Conservation (phyloP, 1,140 invertebrate species). For the Calephelis virginiensis region DNA sequence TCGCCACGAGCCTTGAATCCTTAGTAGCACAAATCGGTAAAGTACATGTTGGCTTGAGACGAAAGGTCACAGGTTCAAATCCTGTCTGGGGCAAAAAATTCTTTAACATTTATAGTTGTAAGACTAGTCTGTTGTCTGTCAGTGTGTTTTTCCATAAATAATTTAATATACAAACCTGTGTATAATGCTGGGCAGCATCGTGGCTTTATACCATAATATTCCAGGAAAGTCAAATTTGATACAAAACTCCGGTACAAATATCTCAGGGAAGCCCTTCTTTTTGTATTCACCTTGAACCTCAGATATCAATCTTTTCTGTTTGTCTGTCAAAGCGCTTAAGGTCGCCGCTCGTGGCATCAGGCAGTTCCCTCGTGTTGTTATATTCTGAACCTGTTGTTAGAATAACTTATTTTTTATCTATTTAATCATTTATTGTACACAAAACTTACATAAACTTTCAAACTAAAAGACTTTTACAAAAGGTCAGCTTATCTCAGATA, state of each 20-base stretch:
- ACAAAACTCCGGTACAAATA: conserved; percentile 94
- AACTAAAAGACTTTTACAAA: no score
- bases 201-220: conserved; percentile 93
- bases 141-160: no score
- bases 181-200: conserved; percentile 92
- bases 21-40: no score
- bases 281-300: conserved; percentile 50
- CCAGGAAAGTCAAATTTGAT: conserved; percentile 91
- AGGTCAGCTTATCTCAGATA: no score
- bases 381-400: conserved; percentile 46
- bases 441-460: no score
- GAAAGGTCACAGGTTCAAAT: no score
- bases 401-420: no score
- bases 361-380: conserved; percentile 56
- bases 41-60: no score
- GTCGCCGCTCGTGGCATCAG: conserved; percentile 57
- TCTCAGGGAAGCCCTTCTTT: conserved; percentile 46
- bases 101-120: no score
- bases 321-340: conserved; percentile 45
- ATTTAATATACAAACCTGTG: conserved; percentile 75
- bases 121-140: no score
- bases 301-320: conserved; percentile 44
- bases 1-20: no score
- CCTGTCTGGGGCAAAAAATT: no score
- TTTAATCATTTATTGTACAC: not conserved